Base-by-base conservation (phyloP, 2,113 vertebrate species). In the Pelmatolapia mariae region DNA sequence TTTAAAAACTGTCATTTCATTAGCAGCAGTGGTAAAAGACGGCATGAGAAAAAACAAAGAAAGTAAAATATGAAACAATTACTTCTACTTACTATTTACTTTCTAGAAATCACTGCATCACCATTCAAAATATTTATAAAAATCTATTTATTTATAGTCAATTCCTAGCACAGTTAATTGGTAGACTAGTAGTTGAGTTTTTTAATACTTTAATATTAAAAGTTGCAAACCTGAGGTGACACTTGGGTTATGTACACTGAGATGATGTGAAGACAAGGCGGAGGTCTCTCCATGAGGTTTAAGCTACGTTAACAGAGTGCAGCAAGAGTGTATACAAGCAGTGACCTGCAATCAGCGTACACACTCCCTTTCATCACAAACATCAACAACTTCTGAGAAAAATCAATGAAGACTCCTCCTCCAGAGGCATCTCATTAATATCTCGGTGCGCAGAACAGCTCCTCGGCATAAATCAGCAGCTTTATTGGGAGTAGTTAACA, bases 401-500 rank as follows among this genome's bases (percentile, higher is more conserved):
- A 88, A 90, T 93, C 87, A 89, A 90, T 88, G 26, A 33, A 31
- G 83, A 38, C 81, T 50, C 50, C 84, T 68, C 36, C 81, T 54
- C 66, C 57, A 76, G 78, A 81, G 3, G 81, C 83, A 86, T 89
- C 87, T 92, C 83, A 80, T 91, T 89, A 87, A 89, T 89, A 61
- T 40, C 19, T 76, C 68, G 76, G 83, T 57, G 15, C 1, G 0
- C 38, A 24, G 59, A 54, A 57, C 7, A 29, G 22, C 80, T 33
- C 81, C 40, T 36, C 1, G 2, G 13, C 80, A 26, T 91, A 89
- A 92, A 93, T 89, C 86, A 80, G 52, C 71, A 63, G 63, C 84
- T 91, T 94, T 85, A 93, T 40, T 83, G 86, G 91, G 81, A 81
- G 91, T 56, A 52, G 54, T 90, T 90, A 91, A 85, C 38, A 59